Conservation (phyloP, 2,888 invertebrate genomes). For the Phrixothrix hirtus region DNA sequence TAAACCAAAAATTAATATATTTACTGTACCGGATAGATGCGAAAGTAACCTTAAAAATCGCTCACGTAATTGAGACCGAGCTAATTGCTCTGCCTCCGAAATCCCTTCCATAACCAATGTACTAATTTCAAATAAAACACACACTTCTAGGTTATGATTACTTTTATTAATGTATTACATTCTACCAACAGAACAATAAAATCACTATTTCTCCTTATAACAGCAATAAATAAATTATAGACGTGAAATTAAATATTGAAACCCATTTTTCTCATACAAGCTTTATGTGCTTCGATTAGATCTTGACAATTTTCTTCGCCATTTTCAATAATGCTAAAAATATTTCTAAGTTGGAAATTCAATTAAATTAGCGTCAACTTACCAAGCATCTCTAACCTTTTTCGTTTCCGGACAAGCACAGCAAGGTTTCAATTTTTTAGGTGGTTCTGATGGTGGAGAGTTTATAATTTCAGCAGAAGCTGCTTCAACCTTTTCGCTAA, state of each 20-base stretch:
- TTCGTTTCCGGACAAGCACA: constrained; percentile 98
- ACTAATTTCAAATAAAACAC: too few species aligned
- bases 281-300: constrained; percentile 94
- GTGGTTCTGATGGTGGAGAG: constrained; percentile 54
- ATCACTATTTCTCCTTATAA: too few species aligned
- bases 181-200: too few species aligned
- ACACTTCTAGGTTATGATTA: too few species aligned
- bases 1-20: neutral
- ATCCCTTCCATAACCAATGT: too few species aligned
- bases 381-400: constrained; percentile 88
- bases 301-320: constrained; percentile 90
- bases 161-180: too few species aligned
- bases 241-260: constrained; percentile 81
- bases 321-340: constrained; percentile 79
- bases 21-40: constrained; percentile 44
- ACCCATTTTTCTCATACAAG: constrained; percentile 94
- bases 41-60: constrained; percentile 47
- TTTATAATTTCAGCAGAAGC: constrained; percentile 49
- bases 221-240: constrained; percentile 8
- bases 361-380: constrained; percentile 45
- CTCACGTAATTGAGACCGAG: constrained; percentile 46
- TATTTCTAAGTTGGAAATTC: neutral
- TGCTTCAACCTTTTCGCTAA: constrained; percentile 59
- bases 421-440: constrained; percentile 86
- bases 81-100: constrained; percentile 40